phyloP scores from a whole-genome alignment of 2,113 vertebrate genomes.

The Poeciliopsis occidentalis region DNA sequence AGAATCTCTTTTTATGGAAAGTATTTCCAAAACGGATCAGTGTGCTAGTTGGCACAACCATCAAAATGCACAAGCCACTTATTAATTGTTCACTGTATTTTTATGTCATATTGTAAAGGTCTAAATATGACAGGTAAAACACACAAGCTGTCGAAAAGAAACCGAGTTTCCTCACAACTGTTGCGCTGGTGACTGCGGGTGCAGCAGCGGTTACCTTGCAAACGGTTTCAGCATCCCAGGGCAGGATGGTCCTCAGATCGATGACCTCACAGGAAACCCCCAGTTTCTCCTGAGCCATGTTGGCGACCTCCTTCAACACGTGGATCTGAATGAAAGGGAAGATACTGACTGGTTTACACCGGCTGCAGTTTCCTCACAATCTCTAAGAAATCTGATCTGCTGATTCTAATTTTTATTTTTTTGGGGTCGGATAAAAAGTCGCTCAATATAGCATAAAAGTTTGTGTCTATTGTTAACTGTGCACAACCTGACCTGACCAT shows the following conservation, averaged over 20 bases:
- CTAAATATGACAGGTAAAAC: background rate
- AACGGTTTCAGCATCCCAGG: constrained; percentile 93
- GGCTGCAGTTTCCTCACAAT: too few species aligned
- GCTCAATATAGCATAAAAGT: too few species aligned
- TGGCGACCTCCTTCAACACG: constrained; percentile 91
- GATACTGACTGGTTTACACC: background rate
- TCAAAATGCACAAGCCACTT: background rate
- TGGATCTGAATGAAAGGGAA: constrained; percentile 83
- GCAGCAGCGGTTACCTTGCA: constrained; percentile 86
- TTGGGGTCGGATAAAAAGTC: too few species aligned
- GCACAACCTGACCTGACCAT: too few species aligned
- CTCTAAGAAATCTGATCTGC: too few species aligned
- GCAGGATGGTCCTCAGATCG: constrained; percentile 93
- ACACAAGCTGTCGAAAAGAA: background rate
- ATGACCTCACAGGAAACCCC: constrained; percentile 97
- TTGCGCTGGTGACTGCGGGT: background rate
- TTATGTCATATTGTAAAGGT: background rate
- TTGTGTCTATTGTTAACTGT: too few species aligned
- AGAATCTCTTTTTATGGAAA: constrained; percentile 12
- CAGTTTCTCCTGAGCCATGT: constrained; percentile 95
- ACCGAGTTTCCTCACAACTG: too few species aligned
- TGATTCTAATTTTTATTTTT: too few species aligned
- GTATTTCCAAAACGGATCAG: constrained; percentile 4
- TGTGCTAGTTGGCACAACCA: background rate
- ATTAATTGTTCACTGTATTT: background rate